Base-by-base conservation (phyloP, 2,113 vertebrate genomes). In the Megaleporinus macrocephalus region DNA sequence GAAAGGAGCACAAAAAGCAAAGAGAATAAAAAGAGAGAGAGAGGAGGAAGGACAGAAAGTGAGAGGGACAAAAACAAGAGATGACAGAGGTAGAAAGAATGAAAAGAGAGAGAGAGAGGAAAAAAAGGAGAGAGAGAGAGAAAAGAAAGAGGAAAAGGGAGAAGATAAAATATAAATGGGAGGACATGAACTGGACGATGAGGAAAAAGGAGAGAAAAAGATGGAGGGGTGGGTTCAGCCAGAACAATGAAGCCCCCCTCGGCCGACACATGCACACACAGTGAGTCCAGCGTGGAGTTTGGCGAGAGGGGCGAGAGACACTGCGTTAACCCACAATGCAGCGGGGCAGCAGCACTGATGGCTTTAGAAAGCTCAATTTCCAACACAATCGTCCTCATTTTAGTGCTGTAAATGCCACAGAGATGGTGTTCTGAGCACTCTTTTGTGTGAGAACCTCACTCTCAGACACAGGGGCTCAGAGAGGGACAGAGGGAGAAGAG, bases 351-450 rank as follows among this genome's bases (percentile, higher is more conserved):
- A 85, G 92, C 89, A 92, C 88, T 86, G 88, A 84, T 91, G 89
- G 92, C 92, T 93, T 93, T 89, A 89, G 91, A 92, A 90, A 93
- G 92, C 93, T 95, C 92, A 93, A 94, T 93, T 94, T 94, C 91
- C 93, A 92, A 92, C 91, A 93, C 93, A 93, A 93, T 94, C 92
- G 89, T 88, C 90, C 84, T 91, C 91, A 93, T 94, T 93, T 92
- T 92, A 89, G 88, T 88, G 87, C 87, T 90, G 90, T 92, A 93
- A 94, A 94, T 92, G 91, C 92, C 93, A 92, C 86, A 85, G 87
- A 92, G 90, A 93, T 90, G 92, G 90, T 91, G 88, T 88, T 89
- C 92, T 85, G 88, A 79, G 72, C 65, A 86, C 44, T 84, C 90
- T 90, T 86, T 93, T 93, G 94, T 93, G 84, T 85, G 83, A 65